phyloP scores from a whole-genome alignment of 2,888 invertebrate species.

The Drosophila algonquin region DNA sequence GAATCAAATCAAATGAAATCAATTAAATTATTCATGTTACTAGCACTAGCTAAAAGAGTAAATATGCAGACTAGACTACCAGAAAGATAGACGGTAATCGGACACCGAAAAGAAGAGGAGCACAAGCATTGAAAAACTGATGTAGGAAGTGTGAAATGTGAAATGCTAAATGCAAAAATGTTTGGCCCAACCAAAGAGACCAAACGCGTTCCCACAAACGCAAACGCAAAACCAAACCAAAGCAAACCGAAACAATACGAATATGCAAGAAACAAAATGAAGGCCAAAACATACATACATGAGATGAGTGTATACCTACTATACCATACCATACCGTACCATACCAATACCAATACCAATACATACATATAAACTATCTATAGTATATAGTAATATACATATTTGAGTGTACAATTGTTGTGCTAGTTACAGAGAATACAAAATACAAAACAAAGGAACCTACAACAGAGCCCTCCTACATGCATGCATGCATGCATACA shows the following conservation, averaged over 20 bases:
- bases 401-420: slow-evolving; percentile 44
- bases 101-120: not conserved
- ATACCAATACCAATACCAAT: slow-evolving; percentile 1
- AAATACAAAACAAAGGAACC: slow-evolving; percentile 50
- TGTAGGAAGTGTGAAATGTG: not conserved
- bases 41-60: slow-evolving; percentile 24
- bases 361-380: slow-evolving; percentile 26
- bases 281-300: slow-evolving; percentile 52
- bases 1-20: slow-evolving; percentile 40
- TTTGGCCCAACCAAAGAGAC: slow-evolving; percentile 56
- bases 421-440: slow-evolving; percentile 33
- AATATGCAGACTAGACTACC: not conserved
- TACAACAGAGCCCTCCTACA: slow-evolving; percentile 70
- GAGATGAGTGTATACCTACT: slow-evolving; percentile 18
- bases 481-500: slow-evolving; percentile 26
- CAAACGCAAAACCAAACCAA: slow-evolving; percentile 9
- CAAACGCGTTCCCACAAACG: no score
- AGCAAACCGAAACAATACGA: slow-evolving; percentile 8
- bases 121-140: not conserved
- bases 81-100: slow-evolving; percentile 25
- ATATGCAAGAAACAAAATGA: slow-evolving; percentile 23
- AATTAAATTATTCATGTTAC: slow-evolving; percentile 64
- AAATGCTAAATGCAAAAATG: slow-evolving; percentile 34
- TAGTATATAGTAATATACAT: slow-evolving; percentile 31
- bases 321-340: not conserved